These are phyloP conservation scores for Pavo muticus DNA, from an alignment of 2,113 vertebrate species.

Conservation along the genomic window DNA sequence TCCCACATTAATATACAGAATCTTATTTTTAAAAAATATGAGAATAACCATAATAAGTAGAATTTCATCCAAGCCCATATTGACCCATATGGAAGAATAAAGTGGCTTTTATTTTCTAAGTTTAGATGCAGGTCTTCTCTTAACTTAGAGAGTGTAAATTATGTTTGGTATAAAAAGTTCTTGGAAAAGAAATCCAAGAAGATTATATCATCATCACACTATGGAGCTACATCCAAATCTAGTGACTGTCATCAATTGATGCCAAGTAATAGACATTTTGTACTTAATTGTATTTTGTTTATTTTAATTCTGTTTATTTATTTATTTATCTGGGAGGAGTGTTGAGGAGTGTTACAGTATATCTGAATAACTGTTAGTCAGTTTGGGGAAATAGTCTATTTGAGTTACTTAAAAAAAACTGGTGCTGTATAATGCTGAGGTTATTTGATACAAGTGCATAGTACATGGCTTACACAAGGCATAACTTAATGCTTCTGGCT, in stretches of 20 bases:
- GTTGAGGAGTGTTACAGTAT: not conserved
- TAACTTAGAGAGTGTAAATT: not conserved
- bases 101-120: not conserved
- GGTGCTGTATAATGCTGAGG: not conserved
- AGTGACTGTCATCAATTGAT: not conserved
- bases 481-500: not conserved
- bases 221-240: not conserved
- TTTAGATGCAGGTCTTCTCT: not conserved
- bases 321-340: not conserved
- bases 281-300: not conserved
- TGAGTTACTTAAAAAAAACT: not conserved
- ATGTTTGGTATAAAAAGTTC: not conserved
- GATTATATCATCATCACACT: not conserved
- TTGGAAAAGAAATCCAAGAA: not conserved
- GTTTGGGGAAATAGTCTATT: not conserved
- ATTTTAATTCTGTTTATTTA: not conserved
- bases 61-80: not conserved
- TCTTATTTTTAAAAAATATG: not conserved
- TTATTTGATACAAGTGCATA: not conserved
- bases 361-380: not conserved
- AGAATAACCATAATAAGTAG: not conserved
- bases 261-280: not conserved
- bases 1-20: not conserved
- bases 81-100: not conserved
- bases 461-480: not conserved